Conservation (phyloP, 2,888 invertebrate species). For the Pseudeuparius sepicola region DNA sequence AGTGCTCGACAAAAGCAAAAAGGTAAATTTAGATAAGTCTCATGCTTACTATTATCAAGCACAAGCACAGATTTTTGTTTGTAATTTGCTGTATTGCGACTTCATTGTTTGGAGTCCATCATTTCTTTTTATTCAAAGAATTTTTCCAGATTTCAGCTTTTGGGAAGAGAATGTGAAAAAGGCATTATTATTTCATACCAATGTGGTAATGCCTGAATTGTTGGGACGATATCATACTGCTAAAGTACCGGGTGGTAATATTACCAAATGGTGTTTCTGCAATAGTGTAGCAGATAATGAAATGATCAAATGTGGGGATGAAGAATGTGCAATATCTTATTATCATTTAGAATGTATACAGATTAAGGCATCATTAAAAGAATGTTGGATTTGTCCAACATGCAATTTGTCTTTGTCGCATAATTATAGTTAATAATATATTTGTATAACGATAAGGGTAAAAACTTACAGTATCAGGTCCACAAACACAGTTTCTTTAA, state of each 20-base stretch:
- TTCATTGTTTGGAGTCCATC: slow-evolving; percentile 18
- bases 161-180: slow-evolving; percentile 11
- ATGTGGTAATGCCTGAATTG: slow-evolving; percentile 18
- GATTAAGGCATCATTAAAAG: no score
- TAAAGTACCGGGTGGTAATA: slow-evolving; percentile 10
- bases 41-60: slow-evolving; percentile 20
- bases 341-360: slow-evolving; percentile 95
- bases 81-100: slow-evolving; percentile 16
- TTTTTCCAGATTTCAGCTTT: slow-evolving; percentile 16
- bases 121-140: slow-evolving; percentile 13
- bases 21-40: slow-evolving; percentile 6
- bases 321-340: slow-evolving; percentile 84
- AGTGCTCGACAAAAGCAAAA: slow-evolving; percentile 6
- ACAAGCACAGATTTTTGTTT: slow-evolving; percentile 18
- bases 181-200: slow-evolving; percentile 13
- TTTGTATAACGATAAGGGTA: no score
- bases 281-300: slow-evolving; percentile 14
- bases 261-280: slow-evolving; percentile 15
- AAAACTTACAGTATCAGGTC: no score
- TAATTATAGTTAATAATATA: no score
- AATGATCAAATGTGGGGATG: slow-evolving; percentile 78
- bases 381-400: no score
- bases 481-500: no score
- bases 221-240: slow-evolving; percentile 16
- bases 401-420: no score